Evolutionary conservation across 2,888 invertebrate genomes (phyloP), one percentile per base, ranked within the genome.

Genomic region (Diachrysia chrysitis): DNA sequence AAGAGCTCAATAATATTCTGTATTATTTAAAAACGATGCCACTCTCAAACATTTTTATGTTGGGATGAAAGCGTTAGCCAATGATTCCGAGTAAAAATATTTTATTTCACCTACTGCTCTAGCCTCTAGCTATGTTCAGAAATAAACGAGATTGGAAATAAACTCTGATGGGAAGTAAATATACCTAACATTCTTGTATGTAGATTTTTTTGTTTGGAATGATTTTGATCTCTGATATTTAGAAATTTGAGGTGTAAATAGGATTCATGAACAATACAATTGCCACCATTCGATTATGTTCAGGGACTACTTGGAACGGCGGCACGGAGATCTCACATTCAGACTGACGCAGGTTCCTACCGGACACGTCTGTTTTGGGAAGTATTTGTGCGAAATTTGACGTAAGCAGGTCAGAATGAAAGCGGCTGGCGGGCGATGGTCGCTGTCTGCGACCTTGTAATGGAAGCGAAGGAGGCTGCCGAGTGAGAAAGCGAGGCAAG

Each of bases 1-100:
- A 60, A 29, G 53, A 78, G 61, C 48, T 59, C 63, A 17, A 73
- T 54, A 73, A 51, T 37, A 42, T 56, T 68, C 37, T 54, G 29
- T 21, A 56, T 57, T 55, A 62, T 58, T 68, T 73, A 35, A 32
- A 68, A 57, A 54, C 37, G 60, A 7, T 23, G 23, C 1, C 14
- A 25, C 16, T 23, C 7, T 19, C 48, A 51, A 12, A 51, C 21
- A 21, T 51, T 19, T 51, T n/a, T 51, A 21, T 7, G 46, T 46
- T 59, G 63, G 63, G 63, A 62, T 66, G 46, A 51, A 19, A 25
- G 7, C 51, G 32, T 61, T 71, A 53, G 10, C 17, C 51, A 53
- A 56, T 56, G 37, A 19, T 58, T 37, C 29, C 42, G 55, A 12
- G 19, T 10, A 58, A 56, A 29, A 12, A 51, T 51, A 48, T 51